Evolutionary conservation across 1,140 invertebrate genomes (phyloP).

Genomic region (Cydia splendana): DNA sequence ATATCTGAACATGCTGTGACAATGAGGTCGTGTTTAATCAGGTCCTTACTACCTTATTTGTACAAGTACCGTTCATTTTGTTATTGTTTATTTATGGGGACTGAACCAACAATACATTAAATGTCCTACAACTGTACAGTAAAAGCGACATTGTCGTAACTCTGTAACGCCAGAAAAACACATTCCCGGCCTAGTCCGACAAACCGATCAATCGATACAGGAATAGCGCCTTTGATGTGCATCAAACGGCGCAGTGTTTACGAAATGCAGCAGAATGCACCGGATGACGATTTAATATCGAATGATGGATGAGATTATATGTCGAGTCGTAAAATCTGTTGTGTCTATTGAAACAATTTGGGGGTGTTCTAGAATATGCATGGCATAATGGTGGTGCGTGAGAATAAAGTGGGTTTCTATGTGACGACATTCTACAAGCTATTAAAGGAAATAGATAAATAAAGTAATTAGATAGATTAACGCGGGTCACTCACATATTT

Average conservation of each 20-base stretch:
- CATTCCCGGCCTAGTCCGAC: conserved; percentile 32
- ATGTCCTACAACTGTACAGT: neutral
- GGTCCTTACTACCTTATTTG: too few relatives aligned
- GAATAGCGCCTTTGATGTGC: conserved; percentile 37
- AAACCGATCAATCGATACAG: conserved; percentile 37
- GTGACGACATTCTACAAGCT: too few relatives aligned
- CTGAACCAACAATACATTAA: too few relatives aligned
- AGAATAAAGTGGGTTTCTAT: too few relatives aligned
- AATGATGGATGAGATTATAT: neutral
- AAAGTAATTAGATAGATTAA: too few relatives aligned
- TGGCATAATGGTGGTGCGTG: neutral
- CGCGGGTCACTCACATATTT: too few relatives aligned
- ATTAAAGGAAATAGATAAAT: too few relatives aligned
- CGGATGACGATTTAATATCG: conserved; percentile 14
- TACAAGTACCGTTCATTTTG: too few relatives aligned
- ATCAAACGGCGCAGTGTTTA: conserved; percentile 5
- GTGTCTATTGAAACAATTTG: neutral
- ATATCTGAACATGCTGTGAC: too few relatives aligned
- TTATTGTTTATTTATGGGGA: too few relatives aligned
- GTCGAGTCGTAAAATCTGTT: neutral
- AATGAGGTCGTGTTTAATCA: too few relatives aligned
- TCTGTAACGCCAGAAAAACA: neutral
- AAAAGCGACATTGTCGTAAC: neutral
- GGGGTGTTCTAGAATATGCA: neutral
- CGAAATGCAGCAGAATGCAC: conserved; percentile 11